A percentile compares a stretch with the other conserved stretches of the same genome.
Conservation (phyloP, 2,888 invertebrate species). For the Syrphus vitripennis region DNA sequence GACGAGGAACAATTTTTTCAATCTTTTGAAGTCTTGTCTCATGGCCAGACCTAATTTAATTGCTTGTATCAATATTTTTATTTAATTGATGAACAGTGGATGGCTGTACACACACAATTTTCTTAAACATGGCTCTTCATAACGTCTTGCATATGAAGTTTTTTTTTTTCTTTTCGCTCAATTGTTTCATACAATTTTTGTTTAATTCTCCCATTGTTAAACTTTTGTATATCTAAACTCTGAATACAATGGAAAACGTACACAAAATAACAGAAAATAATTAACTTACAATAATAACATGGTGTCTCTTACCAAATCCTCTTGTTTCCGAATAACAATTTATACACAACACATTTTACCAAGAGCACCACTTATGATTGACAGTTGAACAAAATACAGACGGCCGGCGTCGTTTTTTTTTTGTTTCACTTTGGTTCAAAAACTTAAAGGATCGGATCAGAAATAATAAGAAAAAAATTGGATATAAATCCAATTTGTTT, state of each 20-base stretch:
- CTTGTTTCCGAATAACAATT: constrained; percentile 11
- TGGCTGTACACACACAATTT: too few species aligned
- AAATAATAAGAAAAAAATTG: constrained; percentile 18
- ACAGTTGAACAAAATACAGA: constrained; percentile 54
- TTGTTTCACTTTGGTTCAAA: neutral
- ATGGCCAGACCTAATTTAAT: too few species aligned
- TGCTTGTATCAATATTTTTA: neutral
- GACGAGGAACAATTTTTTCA: too few species aligned
- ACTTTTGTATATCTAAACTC: neutral
- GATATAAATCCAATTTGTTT: constrained; percentile 52
- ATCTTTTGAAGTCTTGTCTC: too few species aligned
- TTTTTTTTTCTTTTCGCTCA: neutral
- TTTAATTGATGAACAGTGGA: neutral
- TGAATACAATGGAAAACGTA: neutral
- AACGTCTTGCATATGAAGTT: constrained; percentile 3
- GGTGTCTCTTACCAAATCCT: constrained; percentile 51
- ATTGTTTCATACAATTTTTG: constrained; percentile 36
- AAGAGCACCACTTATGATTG: constrained; percentile 63
- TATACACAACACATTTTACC: constrained; percentile 23
- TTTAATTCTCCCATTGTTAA: constrained; percentile 29
- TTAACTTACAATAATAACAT: constrained; percentile 62
- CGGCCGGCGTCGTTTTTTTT: neutral
- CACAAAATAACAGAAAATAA: constrained; percentile 18
- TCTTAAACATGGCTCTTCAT: neutral
- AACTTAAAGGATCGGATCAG: constrained; percentile 40